phyloP scores from a whole-genome alignment of 2,888 invertebrate genomes.

The Euplagia quadripunctaria region DNA sequence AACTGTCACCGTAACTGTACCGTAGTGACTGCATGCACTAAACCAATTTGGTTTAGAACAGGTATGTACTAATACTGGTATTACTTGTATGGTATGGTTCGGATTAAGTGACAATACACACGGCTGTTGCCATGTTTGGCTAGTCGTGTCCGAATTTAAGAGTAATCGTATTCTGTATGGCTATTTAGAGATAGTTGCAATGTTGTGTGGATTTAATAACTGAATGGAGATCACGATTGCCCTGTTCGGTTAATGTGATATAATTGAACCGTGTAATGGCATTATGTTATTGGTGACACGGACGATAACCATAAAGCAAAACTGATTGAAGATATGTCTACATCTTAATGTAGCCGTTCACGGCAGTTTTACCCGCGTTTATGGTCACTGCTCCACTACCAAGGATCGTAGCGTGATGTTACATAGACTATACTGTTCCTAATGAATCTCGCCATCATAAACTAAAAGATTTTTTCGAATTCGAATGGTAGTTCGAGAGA shows the following conservation, averaged over 20 bases:
- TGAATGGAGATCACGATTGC: conserved; percentile 17
- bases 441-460: no score
- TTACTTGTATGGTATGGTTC: conserved; percentile 39
- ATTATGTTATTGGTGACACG: neutral
- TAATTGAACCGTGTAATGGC: conserved; percentile 1
- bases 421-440: no score
- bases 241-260: conserved; percentile 4
- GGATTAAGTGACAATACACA: conserved; percentile 48
- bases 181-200: conserved; percentile 24
- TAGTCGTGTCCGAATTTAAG: conserved; percentile 34
- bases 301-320: neutral
- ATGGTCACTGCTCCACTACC: no score
- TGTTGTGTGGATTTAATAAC: conserved; percentile 19
- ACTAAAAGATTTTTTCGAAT: no score
- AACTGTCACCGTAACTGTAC: conserved; percentile 20
- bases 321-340: neutral
- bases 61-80: conserved; percentile 35
- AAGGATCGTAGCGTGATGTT: no score
- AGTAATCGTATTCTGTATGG: conserved; percentile 27
- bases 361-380: no score
- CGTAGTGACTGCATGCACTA: conserved; percentile 9
- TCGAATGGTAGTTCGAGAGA: no score
- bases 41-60: conserved; percentile 29
- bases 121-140: conserved; percentile 37
- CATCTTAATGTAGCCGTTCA: no score